These are phyloP conservation scores for Ascaphus truei DNA, from an alignment of 2,113 vertebrate genomes.

Conservation along the genomic window DNA sequence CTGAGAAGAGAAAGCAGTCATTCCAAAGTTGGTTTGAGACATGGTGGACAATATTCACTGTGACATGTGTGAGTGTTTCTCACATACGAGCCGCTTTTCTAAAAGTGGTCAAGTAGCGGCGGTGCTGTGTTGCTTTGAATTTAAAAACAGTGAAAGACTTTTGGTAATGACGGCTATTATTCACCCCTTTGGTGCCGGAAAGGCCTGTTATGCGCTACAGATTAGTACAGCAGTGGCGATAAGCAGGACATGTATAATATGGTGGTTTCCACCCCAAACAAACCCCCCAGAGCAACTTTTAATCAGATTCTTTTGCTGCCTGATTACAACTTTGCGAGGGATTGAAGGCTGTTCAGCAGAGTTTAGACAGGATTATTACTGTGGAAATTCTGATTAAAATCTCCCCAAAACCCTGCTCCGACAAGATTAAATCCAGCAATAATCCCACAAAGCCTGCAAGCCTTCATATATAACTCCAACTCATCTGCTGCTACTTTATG, in stretches of 20 bases:
- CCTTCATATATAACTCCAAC: slow-evolving; percentile 46
- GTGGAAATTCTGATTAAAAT: slow-evolving; percentile 60
- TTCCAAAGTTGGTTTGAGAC: too few species aligned
- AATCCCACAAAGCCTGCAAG: slow-evolving; percentile 47
- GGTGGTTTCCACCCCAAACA: slow-evolving; percentile 11
- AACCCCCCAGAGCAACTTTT: slow-evolving; percentile 28
- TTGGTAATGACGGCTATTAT: too few species aligned
- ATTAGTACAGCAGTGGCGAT: not conserved
- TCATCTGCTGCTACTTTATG: slow-evolving; percentile 49
- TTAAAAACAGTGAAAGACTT: too few species aligned
- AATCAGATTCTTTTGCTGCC: slow-evolving; percentile 31
- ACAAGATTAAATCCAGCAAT: slow-evolving; percentile 46
- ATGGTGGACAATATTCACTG: too few species aligned
- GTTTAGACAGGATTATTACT: slow-evolving; percentile 55
- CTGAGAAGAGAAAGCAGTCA: too few species aligned
- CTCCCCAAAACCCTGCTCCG: slow-evolving; percentile 42
- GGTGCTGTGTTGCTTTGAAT: too few species aligned
- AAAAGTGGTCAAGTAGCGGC: too few species aligned
- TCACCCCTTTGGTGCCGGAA: not conserved
- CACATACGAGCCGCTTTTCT: too few species aligned
- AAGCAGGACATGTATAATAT: slow-evolving; percentile 22
- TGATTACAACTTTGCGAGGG: slow-evolving; percentile 41
- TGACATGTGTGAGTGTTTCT: too few species aligned
- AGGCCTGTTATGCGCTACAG: not conserved
- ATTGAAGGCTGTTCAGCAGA: slow-evolving; percentile 42